phyloP scores from a whole-genome alignment of 2,797 vertebrate species.

The Malacoctenus gilli region DNA sequence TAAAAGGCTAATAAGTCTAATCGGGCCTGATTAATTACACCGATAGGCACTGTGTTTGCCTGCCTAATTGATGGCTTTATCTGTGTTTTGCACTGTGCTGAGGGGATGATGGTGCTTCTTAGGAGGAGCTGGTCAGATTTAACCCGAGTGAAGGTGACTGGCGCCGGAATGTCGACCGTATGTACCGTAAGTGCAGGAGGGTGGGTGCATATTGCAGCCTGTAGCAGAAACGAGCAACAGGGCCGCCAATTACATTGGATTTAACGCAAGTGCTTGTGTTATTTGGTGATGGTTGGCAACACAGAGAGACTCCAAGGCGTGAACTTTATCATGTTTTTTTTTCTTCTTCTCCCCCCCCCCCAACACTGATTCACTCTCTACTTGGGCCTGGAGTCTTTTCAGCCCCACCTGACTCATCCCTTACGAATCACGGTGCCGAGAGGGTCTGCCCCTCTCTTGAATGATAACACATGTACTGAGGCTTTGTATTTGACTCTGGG shows the following conservation, averaged over 20 bases:
- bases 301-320: slow-evolving; percentile 11
- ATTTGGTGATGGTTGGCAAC: background rate
- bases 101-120: slow-evolving; percentile 63
- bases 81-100: slow-evolving; percentile 61
- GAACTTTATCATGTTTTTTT: background rate
- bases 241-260: too few species aligned
- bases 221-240: background rate
- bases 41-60: slow-evolving; percentile 66
- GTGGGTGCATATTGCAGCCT: background rate
- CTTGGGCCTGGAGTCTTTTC: slow-evolving; percentile 6
- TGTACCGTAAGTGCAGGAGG: background rate
- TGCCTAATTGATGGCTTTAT: slow-evolving; percentile 78
- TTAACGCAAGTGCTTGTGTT: too few species aligned
- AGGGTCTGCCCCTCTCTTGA: slow-evolving; percentile 18
- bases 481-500: slow-evolving; percentile 39
- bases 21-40: slow-evolving; percentile 81
- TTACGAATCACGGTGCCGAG: slow-evolving; percentile 26
- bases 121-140: slow-evolving; percentile 47
- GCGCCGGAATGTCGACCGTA: slow-evolving; percentile 16
- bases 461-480: slow-evolving; percentile 39
- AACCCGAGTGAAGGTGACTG: slow-evolving; percentile 67
- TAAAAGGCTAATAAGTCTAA: slow-evolving; percentile 75
- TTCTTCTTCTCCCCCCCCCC: slow-evolving; percentile 5
- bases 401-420: background rate
- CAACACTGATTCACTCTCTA: background rate